Evolutionary conservation across 2,797 vertebrate genomes (phyloP), one percentile per base, ranked within the genome.

Genomic region (Melanotaenia boesemani): DNA sequence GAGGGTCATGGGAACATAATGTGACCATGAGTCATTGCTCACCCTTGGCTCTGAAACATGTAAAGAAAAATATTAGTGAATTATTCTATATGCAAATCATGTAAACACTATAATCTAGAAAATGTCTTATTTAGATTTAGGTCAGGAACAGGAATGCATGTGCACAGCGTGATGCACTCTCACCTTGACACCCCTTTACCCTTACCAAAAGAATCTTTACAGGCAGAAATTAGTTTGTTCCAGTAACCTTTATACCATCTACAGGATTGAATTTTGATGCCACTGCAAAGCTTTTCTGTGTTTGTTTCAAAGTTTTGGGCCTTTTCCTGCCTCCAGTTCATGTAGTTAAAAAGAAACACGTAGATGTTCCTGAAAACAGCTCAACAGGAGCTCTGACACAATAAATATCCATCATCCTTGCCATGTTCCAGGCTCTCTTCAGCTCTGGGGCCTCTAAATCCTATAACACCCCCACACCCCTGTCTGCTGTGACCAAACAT

Each of bases 401-500:
- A 70, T 63, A 69, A 32, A 69, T 71, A 69, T 75, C 70, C 54
- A 63, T 79, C 79, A 60, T 34, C 59, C 70, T 37, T 26, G 48
- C 63, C 55, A 46, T 30, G 70, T 78, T 79, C 28, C 72, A 13
- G 80, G 70, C 77, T 60, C 66, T 5, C 70, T 77, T 77, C 70
- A 72, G 67, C 73, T 72, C 74, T 26, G 7, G 15, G 54, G 50
- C 54, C 32, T 61, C 73, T 56, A 52, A 77, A 80, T 86, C 82
- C 64, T 78, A 74, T 64, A 80, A 36, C 46, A 8, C 48, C 34
- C 50, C 48, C 48, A 20, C 28, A 12, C 36, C 18, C 57, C n/a
- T 4, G 7, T 63, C 74, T 65, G 66, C 83, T 76, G 68, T 20
- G 66, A 66, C 63, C 70, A 66, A 72, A 79, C 85, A 81, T 64